A percentile compares a stretch with the other conserved stretches of the same genome.
Conservation (phyloP, 2,797 vertebrate species). For the Alectoris magna region DNA sequence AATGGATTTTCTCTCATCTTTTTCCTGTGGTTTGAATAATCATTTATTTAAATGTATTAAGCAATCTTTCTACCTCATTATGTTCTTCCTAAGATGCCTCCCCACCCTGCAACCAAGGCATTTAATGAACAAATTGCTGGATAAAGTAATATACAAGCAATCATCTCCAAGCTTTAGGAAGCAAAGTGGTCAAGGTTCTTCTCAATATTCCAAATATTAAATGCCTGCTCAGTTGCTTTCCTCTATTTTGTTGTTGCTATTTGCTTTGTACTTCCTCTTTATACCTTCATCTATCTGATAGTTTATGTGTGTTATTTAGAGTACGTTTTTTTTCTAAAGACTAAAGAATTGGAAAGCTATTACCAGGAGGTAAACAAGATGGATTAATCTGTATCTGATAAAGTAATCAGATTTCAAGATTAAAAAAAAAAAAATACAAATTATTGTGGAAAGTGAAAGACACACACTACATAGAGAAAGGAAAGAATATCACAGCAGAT, state of each 20-base stretch:
- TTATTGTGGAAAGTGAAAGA: not conserved
- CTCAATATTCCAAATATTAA: not conserved
- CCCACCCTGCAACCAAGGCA: not conserved
- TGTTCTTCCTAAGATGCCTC: not conserved
- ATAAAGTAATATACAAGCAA: not conserved
- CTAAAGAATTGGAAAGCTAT: not conserved
- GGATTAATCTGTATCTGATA: slow-evolving; percentile 15
- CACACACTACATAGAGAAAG: rapidly evolving
- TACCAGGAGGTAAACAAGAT: slow-evolving; percentile 8
- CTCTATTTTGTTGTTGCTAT: not conserved
- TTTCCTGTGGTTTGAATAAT: slow-evolving; percentile 29
- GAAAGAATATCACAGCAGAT: not conserved
- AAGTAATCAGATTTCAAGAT: slow-evolving; percentile 41
- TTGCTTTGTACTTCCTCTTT: not conserved
- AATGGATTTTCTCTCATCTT: slow-evolving; percentile 7
- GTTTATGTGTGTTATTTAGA: not conserved
- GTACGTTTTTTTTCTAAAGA: slow-evolving; percentile 4
- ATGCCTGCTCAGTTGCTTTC: not conserved
- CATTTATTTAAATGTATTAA: slow-evolving; percentile 24
- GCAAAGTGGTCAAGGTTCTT: not conserved
- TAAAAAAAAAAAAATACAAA: not conserved
- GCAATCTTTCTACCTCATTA: slow-evolving; percentile 16
- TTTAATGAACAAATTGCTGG: slow-evolving; percentile 6
- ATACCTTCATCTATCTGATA: not conserved
- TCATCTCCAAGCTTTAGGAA: not conserved